phyloP scores from a whole-genome alignment of 2,797 vertebrate genomes.

The Enteromius fasciolatus region DNA sequence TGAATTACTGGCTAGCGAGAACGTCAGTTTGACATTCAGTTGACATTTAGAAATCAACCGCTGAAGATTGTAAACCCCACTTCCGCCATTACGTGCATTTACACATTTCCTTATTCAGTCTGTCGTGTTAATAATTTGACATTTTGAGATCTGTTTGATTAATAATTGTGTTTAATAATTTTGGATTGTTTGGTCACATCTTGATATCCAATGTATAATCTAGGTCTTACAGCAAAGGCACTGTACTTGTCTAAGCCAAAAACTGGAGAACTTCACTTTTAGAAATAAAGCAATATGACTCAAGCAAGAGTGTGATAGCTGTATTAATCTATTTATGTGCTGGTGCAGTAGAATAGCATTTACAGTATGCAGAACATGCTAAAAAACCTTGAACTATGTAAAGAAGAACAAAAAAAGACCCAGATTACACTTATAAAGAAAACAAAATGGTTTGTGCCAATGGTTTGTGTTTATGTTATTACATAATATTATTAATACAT shows the following conservation, averaged over 20 bases:
- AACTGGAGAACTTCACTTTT: neutral
- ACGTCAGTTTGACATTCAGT: neutral
- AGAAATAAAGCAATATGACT: neutral
- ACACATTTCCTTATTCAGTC: neutral
- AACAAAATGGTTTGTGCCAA: neutral
- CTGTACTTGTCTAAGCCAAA: neutral
- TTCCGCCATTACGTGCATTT: neutral
- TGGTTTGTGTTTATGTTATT: no score
- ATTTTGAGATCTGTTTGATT: neutral
- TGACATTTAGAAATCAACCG: neutral
- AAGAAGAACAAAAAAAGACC: neutral
- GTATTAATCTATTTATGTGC: neutral
- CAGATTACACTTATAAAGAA: neutral
- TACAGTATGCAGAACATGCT: neutral
- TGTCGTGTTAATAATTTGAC: neutral
- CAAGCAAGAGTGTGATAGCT: neutral
- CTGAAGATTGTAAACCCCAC: neutral
- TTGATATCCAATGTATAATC: neutral
- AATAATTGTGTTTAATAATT: neutral
- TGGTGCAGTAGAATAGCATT: neutral
- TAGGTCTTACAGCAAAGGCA: neutral
- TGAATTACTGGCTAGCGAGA: neutral
- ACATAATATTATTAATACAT: neutral
- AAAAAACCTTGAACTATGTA: neutral
- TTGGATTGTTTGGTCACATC: no score